Percentiles rank a stretch among this genome's conserved stretches.
These are phyloP conservation scores for Fregetta grallaria DNA, from an alignment of 2,113 vertebrate genomes.

Conservation along the genomic window DNA sequence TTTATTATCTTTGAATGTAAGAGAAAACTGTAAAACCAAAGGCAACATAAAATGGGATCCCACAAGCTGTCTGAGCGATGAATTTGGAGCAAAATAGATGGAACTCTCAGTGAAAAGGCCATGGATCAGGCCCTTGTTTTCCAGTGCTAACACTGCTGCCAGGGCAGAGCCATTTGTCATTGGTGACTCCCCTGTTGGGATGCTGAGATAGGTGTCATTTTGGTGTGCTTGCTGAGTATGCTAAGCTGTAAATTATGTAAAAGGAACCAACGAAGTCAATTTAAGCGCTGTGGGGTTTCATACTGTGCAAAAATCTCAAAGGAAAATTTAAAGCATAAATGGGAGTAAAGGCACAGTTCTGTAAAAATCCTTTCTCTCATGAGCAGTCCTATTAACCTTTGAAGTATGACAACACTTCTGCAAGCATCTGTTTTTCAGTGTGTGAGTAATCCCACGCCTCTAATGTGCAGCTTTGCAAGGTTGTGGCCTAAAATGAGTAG, in stretches of 20 bases:
- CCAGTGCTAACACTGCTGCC: neutral
- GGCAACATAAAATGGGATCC: neutral
- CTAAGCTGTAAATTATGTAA: neutral
- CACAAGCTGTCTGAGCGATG: neutral
- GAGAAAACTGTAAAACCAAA: neutral
- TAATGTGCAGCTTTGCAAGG: neutral
- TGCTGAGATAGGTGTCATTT: neutral
- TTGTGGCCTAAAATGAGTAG: neutral
- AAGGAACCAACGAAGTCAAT: neutral
- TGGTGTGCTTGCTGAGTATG: neutral
- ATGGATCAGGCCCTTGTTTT: neutral
- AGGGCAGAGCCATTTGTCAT: neutral
- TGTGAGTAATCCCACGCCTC: neutral
- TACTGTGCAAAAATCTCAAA: neutral
- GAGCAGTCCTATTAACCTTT: neutral
- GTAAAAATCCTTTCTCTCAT: neutral
- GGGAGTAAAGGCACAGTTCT: neutral
- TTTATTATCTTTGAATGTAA: neutral
- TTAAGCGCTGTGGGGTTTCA: neutral
- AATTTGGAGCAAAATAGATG: neutral
- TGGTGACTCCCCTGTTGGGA: neutral
- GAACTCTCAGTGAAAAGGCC: neutral
- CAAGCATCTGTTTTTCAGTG: neutral
- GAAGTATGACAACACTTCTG: neutral
- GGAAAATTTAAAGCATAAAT: neutral